Base-by-base conservation (phyloP, 2,797 vertebrate species). In the Trachurus trachurus region DNA sequence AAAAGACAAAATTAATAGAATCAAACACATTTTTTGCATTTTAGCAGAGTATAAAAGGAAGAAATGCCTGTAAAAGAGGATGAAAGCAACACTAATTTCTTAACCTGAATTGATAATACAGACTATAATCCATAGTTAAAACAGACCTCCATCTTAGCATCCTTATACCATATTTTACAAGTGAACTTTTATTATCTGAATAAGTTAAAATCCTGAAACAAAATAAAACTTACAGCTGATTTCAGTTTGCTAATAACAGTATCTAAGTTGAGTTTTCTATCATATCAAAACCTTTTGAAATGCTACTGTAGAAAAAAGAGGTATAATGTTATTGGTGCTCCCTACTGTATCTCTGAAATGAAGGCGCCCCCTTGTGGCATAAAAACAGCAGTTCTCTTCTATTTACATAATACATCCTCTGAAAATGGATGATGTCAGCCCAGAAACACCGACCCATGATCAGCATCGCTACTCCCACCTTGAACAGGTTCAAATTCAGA, bases 281-380 rank as follows among this genome's bases (percentile, higher is more conserved):
- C 79, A 89, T 95, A 95, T 94, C 91, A 94, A 95, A 95, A 94
- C 85, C 84, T 89, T 92, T 87, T 93, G 86, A 95, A 96, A 95
- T 92, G 91, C 90, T 93, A 93, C 87, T 93, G 87, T 96, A 95
- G 90, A 95, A 96, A 94, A 96, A 95, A 93, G 95, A 95, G 94
- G 95, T 95, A 95, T 93, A 93, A 92, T 93, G 93, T 94, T 94
- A 93, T 92, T 85, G 89, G 93, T 92, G 91, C 88, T 93, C 83
- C 87, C 87, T 88, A 93, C 82, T 82, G 84, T 85, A 83, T 89
- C 87, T 93, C 90, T 94, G 89, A 88, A 89, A 93, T 89, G 90
- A 89, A 88, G 91, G 87, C 83, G 85, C 95, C 94, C 94, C 90
- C 94, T 93, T 91, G 94, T 95, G 95, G 94, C 89, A 68, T 89